phyloP scores from a whole-genome alignment of 2,888 invertebrate species.

The Drosophila melanosoma region DNA sequence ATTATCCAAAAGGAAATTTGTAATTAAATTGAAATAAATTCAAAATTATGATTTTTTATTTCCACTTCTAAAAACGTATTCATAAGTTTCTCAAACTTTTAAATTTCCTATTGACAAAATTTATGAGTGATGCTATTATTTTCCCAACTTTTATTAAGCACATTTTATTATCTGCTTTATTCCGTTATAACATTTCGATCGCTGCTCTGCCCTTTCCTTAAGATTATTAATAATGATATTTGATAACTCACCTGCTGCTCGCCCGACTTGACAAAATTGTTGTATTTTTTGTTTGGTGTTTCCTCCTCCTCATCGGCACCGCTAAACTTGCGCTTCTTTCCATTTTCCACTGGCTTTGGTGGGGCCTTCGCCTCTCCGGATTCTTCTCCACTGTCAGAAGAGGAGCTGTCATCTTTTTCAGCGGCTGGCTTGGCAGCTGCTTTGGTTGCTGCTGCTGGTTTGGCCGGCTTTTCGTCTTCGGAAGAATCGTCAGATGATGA shows the following conservation, averaged over 20 bases:
- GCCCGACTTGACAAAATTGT: constrained; percentile 89
- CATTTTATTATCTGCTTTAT: background rate
- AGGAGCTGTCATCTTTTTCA: constrained; percentile 75
- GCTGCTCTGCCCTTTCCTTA: background rate
- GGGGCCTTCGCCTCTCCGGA: constrained; percentile 52
- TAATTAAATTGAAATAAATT: no score
- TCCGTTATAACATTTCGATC: background rate
- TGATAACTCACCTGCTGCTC: constrained; percentile 77
- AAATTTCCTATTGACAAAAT: background rate
- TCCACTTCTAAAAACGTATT: background rate
- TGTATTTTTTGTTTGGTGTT: constrained; percentile 86
- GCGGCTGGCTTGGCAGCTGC: constrained; percentile 55
- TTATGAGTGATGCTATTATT: background rate
- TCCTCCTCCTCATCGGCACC: constrained; percentile 75
- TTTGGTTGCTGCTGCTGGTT: constrained; percentile 32
- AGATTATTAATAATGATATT: background rate
- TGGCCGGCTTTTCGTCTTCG: constrained; percentile 33
- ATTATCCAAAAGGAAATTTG: no score
- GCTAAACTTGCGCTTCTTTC: constrained; percentile 85
- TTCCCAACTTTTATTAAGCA: background rate
- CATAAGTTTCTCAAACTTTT: background rate
- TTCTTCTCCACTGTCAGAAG: constrained; percentile 60
- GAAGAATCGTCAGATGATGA: constrained; percentile 71
- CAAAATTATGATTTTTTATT: no score
- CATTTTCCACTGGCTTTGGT: constrained; percentile 45